Conservation (phyloP, 2,888 invertebrate genomes). For the Acanthosoma haemorrhoidale region DNA sequence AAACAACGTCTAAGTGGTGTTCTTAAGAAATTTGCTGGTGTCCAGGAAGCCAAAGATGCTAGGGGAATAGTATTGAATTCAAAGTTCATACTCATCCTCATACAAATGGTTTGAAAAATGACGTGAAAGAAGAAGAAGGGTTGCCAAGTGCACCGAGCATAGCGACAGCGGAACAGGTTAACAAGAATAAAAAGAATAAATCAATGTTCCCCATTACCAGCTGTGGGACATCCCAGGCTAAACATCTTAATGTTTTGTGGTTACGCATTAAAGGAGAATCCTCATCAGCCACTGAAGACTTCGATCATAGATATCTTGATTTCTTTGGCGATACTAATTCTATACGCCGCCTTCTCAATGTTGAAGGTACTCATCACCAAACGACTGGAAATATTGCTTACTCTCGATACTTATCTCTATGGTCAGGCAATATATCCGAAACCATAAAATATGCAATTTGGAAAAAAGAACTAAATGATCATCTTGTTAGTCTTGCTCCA, state of each 20-base stretch:
- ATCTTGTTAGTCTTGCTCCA: conserved; percentile 60
- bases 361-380: conserved; percentile 43
- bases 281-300: conserved; percentile 40
- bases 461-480: conserved; percentile 56
- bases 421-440: conserved; percentile 59
- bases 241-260: conserved; percentile 42
- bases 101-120: neutral
- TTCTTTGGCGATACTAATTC: conserved; percentile 43
- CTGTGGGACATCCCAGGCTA: conserved; percentile 33
- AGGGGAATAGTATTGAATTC: neutral
- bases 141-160: neutral
- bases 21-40: conserved; percentile 35
- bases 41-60: conserved; percentile 39
- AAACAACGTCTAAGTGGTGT: conserved; percentile 40
- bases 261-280: conserved; percentile 44
- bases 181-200: conserved; percentile 27
- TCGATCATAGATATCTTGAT: conserved; percentile 41
- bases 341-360: conserved; percentile 40
- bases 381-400: conserved; percentile 47
- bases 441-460: conserved; percentile 56
- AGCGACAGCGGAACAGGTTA: neutral
- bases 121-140: neutral
- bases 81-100: neutral
- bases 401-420: conserved; percentile 50
- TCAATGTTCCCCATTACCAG: conserved; percentile 39